These are phyloP conservation scores for Tillus elongatus DNA, from an alignment of 2,888 invertebrate genomes.

Conservation along the genomic window DNA sequence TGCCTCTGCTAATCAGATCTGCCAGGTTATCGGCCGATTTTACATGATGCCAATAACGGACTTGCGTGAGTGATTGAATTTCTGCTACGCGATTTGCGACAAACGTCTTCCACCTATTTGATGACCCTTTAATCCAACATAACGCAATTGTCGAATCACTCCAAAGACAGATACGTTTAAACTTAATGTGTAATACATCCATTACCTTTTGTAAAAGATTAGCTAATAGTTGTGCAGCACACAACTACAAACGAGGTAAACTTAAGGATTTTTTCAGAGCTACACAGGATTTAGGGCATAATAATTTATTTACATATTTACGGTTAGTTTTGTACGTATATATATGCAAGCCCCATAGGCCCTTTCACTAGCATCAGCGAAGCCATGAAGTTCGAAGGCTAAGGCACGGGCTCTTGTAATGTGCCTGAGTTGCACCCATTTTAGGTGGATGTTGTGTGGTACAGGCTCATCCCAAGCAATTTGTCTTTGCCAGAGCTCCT, in stretches of 20 bases:
- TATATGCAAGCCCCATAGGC: slow-evolving; percentile 18
- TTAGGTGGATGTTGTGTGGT: too few species aligned
- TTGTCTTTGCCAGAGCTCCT: too few species aligned
- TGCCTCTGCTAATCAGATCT: slow-evolving; percentile 13
- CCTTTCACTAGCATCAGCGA: slow-evolving; percentile 15
- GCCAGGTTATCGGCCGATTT: slow-evolving; percentile 12
- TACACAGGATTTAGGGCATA: slow-evolving; percentile 17
- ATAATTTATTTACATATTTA: slow-evolving; percentile 4
- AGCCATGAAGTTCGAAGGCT: slow-evolving; percentile 19
- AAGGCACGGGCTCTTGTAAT: too few species aligned
- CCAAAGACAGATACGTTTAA: slow-evolving; percentile 10
- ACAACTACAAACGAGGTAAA: slow-evolving; percentile 17
- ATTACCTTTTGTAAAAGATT: slow-evolving; percentile 9
- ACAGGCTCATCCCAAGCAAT: too few species aligned
- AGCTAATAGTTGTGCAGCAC: slow-evolving; percentile 9
- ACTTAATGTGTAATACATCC: slow-evolving; percentile 8
- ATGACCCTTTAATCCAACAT: slow-evolving; percentile 9
- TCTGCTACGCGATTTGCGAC: slow-evolving; percentile 16
- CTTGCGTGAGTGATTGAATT: slow-evolving; percentile 13
- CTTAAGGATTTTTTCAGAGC: slow-evolving; percentile 16
- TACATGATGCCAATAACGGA: slow-evolving; percentile 13
- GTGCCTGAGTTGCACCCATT: too few species aligned
- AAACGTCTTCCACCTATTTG: slow-evolving; percentile 16
- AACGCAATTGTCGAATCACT: slow-evolving; percentile 16
- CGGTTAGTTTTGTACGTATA: slow-evolving; percentile 9